Percentiles rank a stretch among this genome's conserved stretches.
These are phyloP conservation scores for Tiliacea citrago DNA, from an alignment of 2,888 invertebrate genomes.

Conservation along the genomic window DNA sequence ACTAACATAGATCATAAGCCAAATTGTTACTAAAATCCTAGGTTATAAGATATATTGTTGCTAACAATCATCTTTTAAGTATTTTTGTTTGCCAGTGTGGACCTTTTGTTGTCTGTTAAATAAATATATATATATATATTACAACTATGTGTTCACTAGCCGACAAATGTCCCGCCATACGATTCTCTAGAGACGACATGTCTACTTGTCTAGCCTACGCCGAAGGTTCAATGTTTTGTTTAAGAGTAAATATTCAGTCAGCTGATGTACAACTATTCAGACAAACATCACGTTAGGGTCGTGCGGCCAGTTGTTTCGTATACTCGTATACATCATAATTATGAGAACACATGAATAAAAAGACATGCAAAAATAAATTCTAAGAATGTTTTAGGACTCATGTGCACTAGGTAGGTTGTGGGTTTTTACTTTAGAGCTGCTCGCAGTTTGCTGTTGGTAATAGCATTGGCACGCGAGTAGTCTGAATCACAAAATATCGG, in stretches of 20 bases:
- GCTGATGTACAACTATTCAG: not conserved
- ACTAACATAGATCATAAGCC: no score
- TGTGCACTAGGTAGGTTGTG: slow-evolving; percentile 5
- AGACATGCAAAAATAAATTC: slow-evolving; percentile 8
- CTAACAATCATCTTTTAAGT: no score
- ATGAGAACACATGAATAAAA: not conserved
- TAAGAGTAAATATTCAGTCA: not conserved
- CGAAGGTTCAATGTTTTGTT: not conserved
- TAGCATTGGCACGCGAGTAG: slow-evolving; percentile 43
- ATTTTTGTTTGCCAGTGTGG: no score
- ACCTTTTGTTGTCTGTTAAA: no score
- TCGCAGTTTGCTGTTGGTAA: slow-evolving; percentile 26
- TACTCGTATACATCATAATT: not conserved
- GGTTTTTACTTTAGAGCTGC: slow-evolving; percentile 42
- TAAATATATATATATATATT: no score
- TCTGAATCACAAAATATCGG: slow-evolving; percentile 62
- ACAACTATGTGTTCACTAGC: no score
- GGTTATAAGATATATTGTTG: no score
- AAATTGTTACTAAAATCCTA: no score
- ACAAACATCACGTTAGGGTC: not conserved
- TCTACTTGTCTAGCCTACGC: not conserved
- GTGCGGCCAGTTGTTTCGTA: not conserved
- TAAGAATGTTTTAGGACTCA: slow-evolving; percentile 25
- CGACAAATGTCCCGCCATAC: no score
- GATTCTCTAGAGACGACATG: not conserved